Conservation (phyloP, 2,888 invertebrate genomes). For the Sycophila texana region DNA sequence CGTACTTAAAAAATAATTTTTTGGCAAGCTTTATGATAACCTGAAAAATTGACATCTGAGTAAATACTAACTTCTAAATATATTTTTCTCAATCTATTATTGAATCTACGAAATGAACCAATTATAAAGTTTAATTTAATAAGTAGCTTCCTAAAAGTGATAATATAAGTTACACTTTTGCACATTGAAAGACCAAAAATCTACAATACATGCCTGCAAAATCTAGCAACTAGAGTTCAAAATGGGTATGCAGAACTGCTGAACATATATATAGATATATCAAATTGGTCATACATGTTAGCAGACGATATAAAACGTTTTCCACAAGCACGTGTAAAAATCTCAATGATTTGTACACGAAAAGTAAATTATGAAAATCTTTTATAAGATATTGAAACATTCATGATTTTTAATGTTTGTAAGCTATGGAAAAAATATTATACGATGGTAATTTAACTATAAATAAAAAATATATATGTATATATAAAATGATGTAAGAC, state of each 20-base stretch:
- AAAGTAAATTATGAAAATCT: not conserved
- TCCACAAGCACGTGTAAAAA: not conserved
- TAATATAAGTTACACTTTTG: too few relatives aligned
- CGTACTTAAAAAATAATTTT: not conserved
- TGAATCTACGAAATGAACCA: not conserved
- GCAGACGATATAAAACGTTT: not conserved
- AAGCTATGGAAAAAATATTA: not conserved
- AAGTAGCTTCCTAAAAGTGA: not conserved
- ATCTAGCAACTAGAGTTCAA: too few relatives aligned
- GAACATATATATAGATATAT: too few relatives aligned
- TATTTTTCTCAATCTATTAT: too few relatives aligned
- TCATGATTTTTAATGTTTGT: not conserved
- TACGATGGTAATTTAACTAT: not conserved
- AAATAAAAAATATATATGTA: not conserved
- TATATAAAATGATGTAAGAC: not conserved
- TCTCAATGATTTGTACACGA: not conserved
- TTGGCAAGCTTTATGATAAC: too few relatives aligned
- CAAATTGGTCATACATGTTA: not conserved
- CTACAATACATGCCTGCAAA: too few relatives aligned
- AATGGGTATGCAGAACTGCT: too few relatives aligned
- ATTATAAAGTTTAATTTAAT: not conserved
- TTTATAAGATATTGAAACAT: not conserved
- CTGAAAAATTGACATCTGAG: too few relatives aligned
- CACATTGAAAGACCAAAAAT: too few relatives aligned
- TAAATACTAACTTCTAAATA: too few relatives aligned